Conservation (phyloP, 37 sponge, comb jelly and placozoan species). For the Cliona cf. orientalis region DNA sequence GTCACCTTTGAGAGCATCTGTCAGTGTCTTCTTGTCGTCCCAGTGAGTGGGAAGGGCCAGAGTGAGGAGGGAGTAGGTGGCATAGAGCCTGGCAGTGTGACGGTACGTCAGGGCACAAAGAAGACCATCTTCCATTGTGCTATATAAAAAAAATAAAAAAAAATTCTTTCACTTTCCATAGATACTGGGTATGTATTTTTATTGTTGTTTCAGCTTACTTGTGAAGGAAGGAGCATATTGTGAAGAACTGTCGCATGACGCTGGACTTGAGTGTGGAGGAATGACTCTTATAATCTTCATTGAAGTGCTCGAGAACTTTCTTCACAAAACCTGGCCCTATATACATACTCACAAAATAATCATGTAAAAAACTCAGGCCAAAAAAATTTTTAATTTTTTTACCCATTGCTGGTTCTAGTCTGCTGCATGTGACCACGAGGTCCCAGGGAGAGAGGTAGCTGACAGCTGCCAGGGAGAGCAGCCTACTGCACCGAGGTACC, state of each 20-base stretch:
- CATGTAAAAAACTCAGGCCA: too few relatives aligned
- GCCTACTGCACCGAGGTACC: conserved; percentile 19
- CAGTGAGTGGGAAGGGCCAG: conserved; percentile 11
- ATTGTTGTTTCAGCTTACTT: conserved; percentile 21
- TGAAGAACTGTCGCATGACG: conserved; percentile 34
- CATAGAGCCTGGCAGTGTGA: conserved; percentile 45
- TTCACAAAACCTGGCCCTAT: conserved; percentile 12
- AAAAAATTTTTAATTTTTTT: not conserved
- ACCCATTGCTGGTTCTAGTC: conserved; percentile 9
- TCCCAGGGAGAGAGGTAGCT: conserved; percentile 48
- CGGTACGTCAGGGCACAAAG: conserved; percentile 40
- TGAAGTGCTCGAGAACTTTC: conserved; percentile 42
- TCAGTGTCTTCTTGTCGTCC: not conserved
- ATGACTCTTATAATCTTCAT: conserved; percentile 28
- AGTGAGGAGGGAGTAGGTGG: conserved; percentile 38
- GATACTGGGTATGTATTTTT: not conserved
- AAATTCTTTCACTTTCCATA: not conserved
- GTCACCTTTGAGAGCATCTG: conserved; percentile 1
- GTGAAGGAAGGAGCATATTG: conserved; percentile 50
- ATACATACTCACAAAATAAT: not conserved
- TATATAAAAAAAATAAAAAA: not conserved
- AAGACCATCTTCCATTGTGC: conserved; percentile 54
- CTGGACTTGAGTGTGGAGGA: not conserved
- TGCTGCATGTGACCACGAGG: conserved; percentile 44
- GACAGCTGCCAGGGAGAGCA: conserved; percentile 52